phyloP scores from a whole-genome alignment of 1,140 invertebrate genomes.

The Teleogryllus occipitalis region DNA sequence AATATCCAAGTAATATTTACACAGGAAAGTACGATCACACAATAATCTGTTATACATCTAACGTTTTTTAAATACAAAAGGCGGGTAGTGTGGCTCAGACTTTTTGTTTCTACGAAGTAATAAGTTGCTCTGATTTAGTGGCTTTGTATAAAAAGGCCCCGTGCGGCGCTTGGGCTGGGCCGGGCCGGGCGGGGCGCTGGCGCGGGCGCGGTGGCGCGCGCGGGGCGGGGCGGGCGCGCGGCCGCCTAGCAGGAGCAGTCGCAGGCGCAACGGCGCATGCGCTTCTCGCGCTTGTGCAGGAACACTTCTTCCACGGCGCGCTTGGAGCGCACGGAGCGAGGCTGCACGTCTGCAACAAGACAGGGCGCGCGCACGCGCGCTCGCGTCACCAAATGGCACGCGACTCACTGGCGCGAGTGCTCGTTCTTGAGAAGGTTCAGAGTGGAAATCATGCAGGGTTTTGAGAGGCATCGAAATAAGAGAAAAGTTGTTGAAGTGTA shows the following conservation, averaged over 20 bases:
- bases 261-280: conserved; percentile 52
- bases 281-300: conserved; percentile 38
- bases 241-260: conserved; percentile 46
- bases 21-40: neutral
- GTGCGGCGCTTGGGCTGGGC: no score
- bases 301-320: conserved; percentile 40
- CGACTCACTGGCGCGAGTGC: no score
- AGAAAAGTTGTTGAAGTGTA: no score
- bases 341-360: conserved; percentile 48
- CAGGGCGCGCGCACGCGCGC: no score
- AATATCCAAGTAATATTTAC: neutral
- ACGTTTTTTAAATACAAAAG: neutral
- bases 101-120: neutral
- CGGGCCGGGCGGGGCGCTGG: no score
- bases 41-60: neutral
- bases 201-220: no score
- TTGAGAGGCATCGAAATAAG: no score
- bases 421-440: no score
- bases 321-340: conserved; percentile 48
- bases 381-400: no score
- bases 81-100: neutral
- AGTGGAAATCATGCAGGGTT: no score
- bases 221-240: no score
- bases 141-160: neutral
- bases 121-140: neutral